These are phyloP conservation scores for Melinaea menophilus DNA, from an alignment of 2,888 invertebrate species.

Conservation along the genomic window DNA sequence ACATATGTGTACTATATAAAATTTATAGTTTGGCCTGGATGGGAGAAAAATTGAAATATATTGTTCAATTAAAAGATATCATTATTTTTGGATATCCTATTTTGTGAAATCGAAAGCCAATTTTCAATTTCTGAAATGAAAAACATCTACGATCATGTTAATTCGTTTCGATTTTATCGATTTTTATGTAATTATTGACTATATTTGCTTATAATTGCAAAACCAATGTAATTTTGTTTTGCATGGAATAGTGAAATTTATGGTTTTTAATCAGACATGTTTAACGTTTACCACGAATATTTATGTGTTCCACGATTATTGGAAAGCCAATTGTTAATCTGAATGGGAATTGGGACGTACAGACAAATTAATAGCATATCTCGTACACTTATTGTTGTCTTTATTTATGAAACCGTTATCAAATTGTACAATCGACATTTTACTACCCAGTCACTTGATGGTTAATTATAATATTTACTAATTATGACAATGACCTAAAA, in stretches of 20 bases:
- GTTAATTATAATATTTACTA: too few species aligned
- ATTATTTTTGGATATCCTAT: constrained; percentile 38
- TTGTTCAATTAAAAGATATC: constrained; percentile 57
- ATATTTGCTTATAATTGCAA: background rate
- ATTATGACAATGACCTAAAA: too few species aligned
- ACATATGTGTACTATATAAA: constrained; percentile 55
- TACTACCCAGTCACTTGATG: too few species aligned
- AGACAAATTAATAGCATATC: constrained; percentile 14
- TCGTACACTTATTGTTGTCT: constrained; percentile 12
- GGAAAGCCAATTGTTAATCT: constrained; percentile 19
- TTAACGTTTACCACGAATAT: constrained; percentile 20
- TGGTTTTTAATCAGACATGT: constrained; percentile 24
- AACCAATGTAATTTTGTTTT: constrained; percentile 8
- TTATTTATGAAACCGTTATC: constrained; percentile 5
- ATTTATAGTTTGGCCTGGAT: constrained; percentile 62
- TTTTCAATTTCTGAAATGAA: too few species aligned
- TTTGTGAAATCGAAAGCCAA: background rate
- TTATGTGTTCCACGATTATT: constrained; percentile 19
- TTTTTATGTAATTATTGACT: constrained; percentile 1
- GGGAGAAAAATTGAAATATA: constrained; percentile 66
- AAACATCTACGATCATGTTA: background rate
- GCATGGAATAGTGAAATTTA: constrained; percentile 17
- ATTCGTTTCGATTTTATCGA: background rate
- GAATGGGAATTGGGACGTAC: constrained; percentile 14
- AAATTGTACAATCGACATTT: too few species aligned